Base-by-base conservation (phyloP, 2,113 vertebrate genomes). In the Rhabdornis inornatus region DNA sequence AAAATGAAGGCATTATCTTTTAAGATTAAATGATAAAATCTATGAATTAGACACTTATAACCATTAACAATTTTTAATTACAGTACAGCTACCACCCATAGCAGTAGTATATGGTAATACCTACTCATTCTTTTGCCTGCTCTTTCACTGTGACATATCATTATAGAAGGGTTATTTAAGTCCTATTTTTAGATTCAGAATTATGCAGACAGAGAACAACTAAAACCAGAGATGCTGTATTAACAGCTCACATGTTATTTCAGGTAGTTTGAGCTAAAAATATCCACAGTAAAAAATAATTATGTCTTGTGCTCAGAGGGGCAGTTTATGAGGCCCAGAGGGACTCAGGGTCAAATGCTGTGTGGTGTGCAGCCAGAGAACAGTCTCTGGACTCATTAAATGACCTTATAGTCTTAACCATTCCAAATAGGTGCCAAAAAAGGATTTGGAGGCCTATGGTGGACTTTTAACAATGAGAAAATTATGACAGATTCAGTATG, bases 1-100 rank as follows among this genome's bases (percentile, higher is more conserved):
- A 89, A 94, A 88, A 87, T 84, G 81, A 95, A 91, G 40, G 74
- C 53, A 84, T 91, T 91, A 87, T 94, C 83, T 95, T 96, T 91
- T 87, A 91, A 95, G 45, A 52, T 37, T 82, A 84, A 89, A 92
- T 72, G 53, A 89, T 82, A 78, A 92, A 89, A 90, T 86, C 42
- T 91, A 27, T 66, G 89, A 92, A 78, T 95, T 89, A 92, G 77
- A 68, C 45, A 69, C n/a, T 81, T 92, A 52, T 11, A 89, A 76
- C 45, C 37, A 68, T 94, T 91, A 93, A 76, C 44, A 87, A 72
- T 65, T 89, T 95, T 95, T 95, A 95, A 87, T 94, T 95, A 95
- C 74, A 84, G 81, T 56, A 50, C 68, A 82, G n/a, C 49, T 92
- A 86, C 76, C 33, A 93, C 45, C 63, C 72, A 75, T 31, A 45